Percentiles rank a stretch among this genome's conserved stretches.
Evolutionary conservation across 1,140 invertebrate genomes (phyloP).

Genomic region (Pseudomyrmex dendroicus): DNA sequence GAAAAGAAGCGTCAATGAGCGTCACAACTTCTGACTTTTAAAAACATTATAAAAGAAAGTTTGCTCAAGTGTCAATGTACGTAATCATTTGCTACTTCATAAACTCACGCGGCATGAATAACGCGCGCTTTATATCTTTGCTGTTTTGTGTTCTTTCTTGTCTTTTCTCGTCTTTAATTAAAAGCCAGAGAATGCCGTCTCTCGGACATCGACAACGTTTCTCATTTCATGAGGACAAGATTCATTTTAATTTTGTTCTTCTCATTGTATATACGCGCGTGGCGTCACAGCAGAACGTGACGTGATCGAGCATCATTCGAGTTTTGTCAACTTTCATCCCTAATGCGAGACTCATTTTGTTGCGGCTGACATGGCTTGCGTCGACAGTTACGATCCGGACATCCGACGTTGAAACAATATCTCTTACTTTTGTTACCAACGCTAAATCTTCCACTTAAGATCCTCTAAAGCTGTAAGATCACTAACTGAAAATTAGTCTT

Average conservation of each 20-base stretch:
- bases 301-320: slow-evolving; percentile 51
- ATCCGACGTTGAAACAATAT: slow-evolving; percentile 28
- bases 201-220: slow-evolving; percentile 32
- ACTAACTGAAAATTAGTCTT: not conserved
- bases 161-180: slow-evolving; percentile 22
- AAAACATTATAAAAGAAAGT: not conserved
- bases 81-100: not conserved
- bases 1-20: not conserved
- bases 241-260: slow-evolving; percentile 59
- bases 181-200: slow-evolving; percentile 25
- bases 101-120: too few relatives aligned
- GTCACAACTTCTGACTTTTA: not conserved
- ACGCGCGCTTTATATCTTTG: not conserved
- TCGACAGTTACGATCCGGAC: slow-evolving; percentile 16
- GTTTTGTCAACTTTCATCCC: slow-evolving; percentile 43
- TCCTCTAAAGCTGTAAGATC: not conserved
- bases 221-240: slow-evolving; percentile 6
- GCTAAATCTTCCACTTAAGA: too few relatives aligned
- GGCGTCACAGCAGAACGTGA: not conserved
- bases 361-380: not conserved
- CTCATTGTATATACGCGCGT: not conserved
- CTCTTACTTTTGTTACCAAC: not conserved
- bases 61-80: slow-evolving; percentile 2
- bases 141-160: not conserved
- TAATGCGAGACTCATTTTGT: slow-evolving; percentile 20